A percentile compares a stretch with the other conserved stretches of the same genome.
These are phyloP conservation scores for Iphiclides podalirius DNA, from an alignment of 2,888 invertebrate genomes.

Conservation along the genomic window DNA sequence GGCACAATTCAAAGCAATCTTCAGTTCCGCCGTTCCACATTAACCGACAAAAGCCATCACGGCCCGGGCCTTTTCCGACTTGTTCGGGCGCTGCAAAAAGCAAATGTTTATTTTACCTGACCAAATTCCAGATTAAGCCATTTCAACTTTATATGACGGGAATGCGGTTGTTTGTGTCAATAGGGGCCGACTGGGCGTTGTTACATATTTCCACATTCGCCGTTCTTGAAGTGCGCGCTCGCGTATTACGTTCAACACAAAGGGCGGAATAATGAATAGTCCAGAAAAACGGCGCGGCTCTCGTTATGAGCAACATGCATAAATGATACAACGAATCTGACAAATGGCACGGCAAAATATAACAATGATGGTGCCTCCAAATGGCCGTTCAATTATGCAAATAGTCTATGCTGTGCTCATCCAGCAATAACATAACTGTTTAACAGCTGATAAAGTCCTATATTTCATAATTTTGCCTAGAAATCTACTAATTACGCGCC, in stretches of 20 bases:
- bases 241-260: constrained; percentile 66
- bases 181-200: constrained; percentile 52
- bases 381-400: constrained; percentile 81
- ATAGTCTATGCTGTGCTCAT: constrained; percentile 71
- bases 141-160: constrained; percentile 62
- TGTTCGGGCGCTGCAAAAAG: constrained; percentile 50
- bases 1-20: constrained; percentile 22
- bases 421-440: constrained; percentile 78
- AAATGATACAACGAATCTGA: constrained; percentile 78
- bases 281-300: constrained; percentile 70
- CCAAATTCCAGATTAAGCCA: constrained; percentile 65
- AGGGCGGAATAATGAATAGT: constrained; percentile 75
- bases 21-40: constrained; percentile 20
- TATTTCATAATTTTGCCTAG: constrained; percentile 57
- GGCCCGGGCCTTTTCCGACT: constrained; percentile 36
- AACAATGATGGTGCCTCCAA: constrained; percentile 77
- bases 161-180: constrained; percentile 63
- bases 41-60: constrained; percentile 32
- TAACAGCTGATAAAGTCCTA: constrained; percentile 74
- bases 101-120: constrained; percentile 63
- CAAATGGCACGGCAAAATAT: constrained; percentile 78
- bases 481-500: constrained; percentile 30
- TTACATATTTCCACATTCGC: constrained; percentile 52
- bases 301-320: constrained; percentile 76
- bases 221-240: constrained; percentile 57